Conservation (phyloP, 2,113 vertebrate genomes). For the Anoplopoma fimbria region DNA sequence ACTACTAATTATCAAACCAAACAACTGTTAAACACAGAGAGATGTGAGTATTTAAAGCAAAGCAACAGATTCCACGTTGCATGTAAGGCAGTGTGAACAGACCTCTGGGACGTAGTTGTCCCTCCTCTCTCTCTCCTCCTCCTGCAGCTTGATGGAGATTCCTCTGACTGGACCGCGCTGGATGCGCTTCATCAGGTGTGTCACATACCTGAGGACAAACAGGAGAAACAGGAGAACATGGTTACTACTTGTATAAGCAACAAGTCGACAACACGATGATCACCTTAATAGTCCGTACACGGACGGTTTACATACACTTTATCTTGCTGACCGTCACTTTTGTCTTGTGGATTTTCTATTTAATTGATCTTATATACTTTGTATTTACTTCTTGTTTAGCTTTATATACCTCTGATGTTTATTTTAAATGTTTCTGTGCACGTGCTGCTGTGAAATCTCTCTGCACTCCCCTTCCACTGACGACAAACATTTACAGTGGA, state of each 20-base stretch:
- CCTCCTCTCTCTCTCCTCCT: slow-evolving; percentile 96
- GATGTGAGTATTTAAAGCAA: neutral
- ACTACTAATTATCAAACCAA: neutral
- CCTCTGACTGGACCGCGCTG: slow-evolving; percentile 95
- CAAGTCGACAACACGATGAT: neutral
- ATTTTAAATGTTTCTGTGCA: no score
- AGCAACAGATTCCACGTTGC: no score
- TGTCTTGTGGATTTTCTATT: no score
- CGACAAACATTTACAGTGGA: neutral
- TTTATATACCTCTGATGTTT: no score
- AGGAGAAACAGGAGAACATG: neutral
- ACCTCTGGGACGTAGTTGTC: slow-evolving; percentile 99
- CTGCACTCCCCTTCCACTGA: neutral
- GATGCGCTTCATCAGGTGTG: slow-evolving; percentile 98
- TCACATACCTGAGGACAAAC: slow-evolving; percentile 94
- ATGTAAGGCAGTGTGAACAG: slow-evolving; percentile 9
- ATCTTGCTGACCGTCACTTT: no score
- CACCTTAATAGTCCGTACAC: neutral
- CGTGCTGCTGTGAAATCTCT: neutral
- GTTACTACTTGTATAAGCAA: neutral
- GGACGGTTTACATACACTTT: no score
- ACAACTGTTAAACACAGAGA: neutral
- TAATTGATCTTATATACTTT: neutral
- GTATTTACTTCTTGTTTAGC: no score
- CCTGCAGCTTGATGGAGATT: slow-evolving; percentile 99